Conservation (phyloP, 2,797 vertebrate genomes). For the Amphiprion clarkii region DNA sequence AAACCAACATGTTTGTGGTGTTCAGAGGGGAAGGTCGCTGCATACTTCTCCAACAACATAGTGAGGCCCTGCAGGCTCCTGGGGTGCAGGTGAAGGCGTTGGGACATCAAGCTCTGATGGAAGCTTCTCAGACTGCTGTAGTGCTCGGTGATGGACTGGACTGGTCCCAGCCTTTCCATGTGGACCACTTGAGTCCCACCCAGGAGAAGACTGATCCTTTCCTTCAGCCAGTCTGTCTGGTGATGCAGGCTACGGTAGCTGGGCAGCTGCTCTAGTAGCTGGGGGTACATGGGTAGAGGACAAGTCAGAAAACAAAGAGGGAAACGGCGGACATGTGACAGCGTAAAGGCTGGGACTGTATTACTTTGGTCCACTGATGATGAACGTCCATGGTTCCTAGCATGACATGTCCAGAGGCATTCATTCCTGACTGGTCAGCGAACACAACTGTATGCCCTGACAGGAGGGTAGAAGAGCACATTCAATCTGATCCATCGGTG, state of each 20-base stretch:
- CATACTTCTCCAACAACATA: conserved; percentile 91
- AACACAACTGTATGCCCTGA: conserved; percentile 92
- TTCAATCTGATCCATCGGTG: neutral
- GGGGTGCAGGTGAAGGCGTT: conserved; percentile 87
- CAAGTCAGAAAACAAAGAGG: neutral
- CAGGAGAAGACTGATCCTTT: conserved; percentile 90
- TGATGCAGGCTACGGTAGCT: conserved; percentile 89
- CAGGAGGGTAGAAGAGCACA: neutral
- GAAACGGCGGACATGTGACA: neutral
- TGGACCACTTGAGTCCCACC: conserved; percentile 91
- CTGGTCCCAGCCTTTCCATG: conserved; percentile 88
- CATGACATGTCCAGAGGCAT: conserved; percentile 92
- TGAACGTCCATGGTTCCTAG: conserved; percentile 97
- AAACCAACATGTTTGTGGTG: neutral
- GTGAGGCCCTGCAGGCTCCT: conserved; percentile 90
- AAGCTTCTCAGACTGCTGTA: conserved; percentile 88
- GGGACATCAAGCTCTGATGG: conserved; percentile 85
- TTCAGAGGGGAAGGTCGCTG: neutral
- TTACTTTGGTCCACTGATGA: conserved; percentile 96
- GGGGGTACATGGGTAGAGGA: conserved; percentile 26
- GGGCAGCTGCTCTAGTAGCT: conserved; percentile 93
- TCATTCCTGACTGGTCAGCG: conserved; percentile 94
- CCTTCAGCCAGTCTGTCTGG: conserved; percentile 89
- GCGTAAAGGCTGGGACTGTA: neutral
- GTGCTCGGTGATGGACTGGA: conserved; percentile 89